Conservation (phyloP, 2,797 vertebrate species). For the Botia almorhae region DNA sequence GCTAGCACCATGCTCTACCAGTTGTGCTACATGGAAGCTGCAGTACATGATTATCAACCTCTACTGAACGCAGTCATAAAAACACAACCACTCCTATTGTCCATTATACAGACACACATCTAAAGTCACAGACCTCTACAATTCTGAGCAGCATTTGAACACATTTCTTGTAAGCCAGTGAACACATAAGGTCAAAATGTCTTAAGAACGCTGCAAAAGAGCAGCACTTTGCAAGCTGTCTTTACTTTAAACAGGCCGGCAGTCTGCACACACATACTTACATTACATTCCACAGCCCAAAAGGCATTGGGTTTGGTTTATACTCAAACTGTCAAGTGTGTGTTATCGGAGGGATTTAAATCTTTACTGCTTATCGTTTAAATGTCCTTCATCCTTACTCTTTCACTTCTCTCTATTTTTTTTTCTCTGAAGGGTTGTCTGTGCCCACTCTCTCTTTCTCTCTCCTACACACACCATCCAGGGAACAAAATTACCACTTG, state of each 20-base stretch:
- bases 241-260: not conserved
- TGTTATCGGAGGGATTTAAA: slow-evolving; percentile 23
- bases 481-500: not conserved
- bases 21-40: not conserved
- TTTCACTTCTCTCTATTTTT: not conserved
- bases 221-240: not conserved
- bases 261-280: not conserved
- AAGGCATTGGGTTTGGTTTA: not conserved
- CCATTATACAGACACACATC: not conserved
- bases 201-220: not conserved
- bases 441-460: slow-evolving; percentile 10
- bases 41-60: not conserved
- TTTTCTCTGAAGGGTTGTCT: slow-evolving; percentile 27
- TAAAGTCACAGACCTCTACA: too few relatives aligned
- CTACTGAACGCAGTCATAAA: not conserved
- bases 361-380: slow-evolving; percentile 33
- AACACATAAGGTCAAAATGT: not conserved
- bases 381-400: slow-evolving; percentile 36
- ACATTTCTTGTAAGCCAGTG: not conserved
- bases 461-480: not conserved
- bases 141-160: not conserved
- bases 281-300: not conserved
- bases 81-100: not conserved
- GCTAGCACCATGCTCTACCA: too few relatives aligned
- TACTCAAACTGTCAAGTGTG: slow-evolving; percentile 1